Conservation (phyloP, 2,888 invertebrate genomes). For the Macrosoma leucophasiata region DNA sequence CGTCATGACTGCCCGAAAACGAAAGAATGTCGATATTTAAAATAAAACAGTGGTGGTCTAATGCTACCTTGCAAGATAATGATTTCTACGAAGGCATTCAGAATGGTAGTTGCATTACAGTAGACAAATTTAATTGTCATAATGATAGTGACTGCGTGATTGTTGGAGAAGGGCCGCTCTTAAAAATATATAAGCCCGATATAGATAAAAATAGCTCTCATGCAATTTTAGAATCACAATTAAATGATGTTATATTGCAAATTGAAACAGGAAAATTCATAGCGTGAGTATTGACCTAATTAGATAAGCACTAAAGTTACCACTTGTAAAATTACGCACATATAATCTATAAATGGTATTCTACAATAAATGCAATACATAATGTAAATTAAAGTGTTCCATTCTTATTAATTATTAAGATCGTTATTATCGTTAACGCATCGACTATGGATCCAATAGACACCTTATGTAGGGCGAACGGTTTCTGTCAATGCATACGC, state of each 20-base stretch:
- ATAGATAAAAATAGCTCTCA: constrained; percentile 73
- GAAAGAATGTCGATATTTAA: constrained; percentile 92
- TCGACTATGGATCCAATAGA: too few relatives aligned
- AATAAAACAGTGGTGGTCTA: constrained; percentile 92
- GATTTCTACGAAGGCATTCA: constrained; percentile 70
- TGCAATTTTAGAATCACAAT: constrained; percentile 84
- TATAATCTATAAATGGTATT: too few relatives aligned
- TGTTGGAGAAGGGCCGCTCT: constrained; percentile 50
- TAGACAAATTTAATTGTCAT: constrained; percentile 87
- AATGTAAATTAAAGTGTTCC: too few relatives aligned
- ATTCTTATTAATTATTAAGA: too few relatives aligned
- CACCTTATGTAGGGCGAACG: too few relatives aligned
- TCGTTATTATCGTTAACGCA: too few relatives aligned
- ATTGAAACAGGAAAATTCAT: constrained; percentile 89
- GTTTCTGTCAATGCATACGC: too few relatives aligned
- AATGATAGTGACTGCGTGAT: constrained; percentile 88
- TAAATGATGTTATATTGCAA: constrained; percentile 86
- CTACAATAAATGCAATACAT: too few relatives aligned
- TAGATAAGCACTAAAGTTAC: too few relatives aligned
- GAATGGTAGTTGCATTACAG: constrained; percentile 78
- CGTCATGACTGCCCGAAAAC: too few relatives aligned
- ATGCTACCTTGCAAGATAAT: constrained; percentile 76
- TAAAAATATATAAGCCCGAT: constrained; percentile 57
- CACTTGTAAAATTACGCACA: too few relatives aligned
- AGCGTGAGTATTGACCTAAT: constrained; percentile 77